Conservation (phyloP, 2,113 vertebrate species). For the Poecile atricapillus region DNA sequence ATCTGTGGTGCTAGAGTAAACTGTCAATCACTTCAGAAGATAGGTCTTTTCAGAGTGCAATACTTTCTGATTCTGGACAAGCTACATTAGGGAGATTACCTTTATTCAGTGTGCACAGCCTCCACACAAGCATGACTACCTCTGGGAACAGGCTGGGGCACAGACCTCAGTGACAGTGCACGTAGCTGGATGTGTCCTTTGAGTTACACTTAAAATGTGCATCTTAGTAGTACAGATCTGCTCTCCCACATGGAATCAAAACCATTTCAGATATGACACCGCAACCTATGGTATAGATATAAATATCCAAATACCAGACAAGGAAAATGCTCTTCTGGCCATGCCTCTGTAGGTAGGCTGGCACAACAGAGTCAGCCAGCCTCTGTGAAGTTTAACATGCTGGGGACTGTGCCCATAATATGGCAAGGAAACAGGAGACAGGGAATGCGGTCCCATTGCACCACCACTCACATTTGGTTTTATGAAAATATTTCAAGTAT, state of each 20-base stretch:
- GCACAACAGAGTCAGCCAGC: background rate
- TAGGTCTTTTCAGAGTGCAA: background rate
- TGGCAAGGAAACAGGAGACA: background rate
- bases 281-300: background rate
- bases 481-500: background rate
- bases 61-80: background rate
- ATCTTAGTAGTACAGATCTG: background rate
- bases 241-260: background rate
- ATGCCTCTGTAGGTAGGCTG: background rate
- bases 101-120: background rate
- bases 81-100: background rate
- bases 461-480: background rate
- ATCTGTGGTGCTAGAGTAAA: background rate
- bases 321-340: background rate
- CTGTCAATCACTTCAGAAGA: background rate
- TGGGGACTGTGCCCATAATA: background rate
- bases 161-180: background rate
- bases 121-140: background rate
- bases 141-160: accelerated
- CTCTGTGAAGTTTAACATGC: background rate
- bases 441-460: background rate
- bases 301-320: background rate
- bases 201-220: background rate
- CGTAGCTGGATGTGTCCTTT: background rate
- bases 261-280: background rate